phyloP scores from a whole-genome alignment of 1,140 invertebrate species.

The Caenorhabditis inopinata region DNA sequence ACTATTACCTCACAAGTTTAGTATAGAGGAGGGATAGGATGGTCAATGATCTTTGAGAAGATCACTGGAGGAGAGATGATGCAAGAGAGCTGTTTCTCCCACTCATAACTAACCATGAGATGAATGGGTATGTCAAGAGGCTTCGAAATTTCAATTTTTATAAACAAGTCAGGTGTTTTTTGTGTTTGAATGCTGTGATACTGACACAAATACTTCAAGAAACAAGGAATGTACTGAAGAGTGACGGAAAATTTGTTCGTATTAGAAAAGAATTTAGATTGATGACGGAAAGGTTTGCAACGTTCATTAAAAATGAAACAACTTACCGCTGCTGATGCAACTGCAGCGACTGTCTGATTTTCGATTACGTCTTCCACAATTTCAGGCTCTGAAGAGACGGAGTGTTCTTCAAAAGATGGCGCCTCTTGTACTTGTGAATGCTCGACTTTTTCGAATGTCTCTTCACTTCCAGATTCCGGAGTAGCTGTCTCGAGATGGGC shows the following conservation, averaged over 20 bases:
- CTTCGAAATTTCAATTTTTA: not conserved
- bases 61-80: not conserved
- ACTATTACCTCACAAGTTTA: too few relatives aligned
- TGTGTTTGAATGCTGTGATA: not conserved
- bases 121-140: not conserved
- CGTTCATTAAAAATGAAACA: not conserved
- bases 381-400: conserved; percentile 16
- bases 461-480: conserved; percentile 19
- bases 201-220: not conserved
- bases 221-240: not conserved
- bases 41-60: too few relatives aligned
- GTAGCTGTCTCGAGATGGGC: not conserved
- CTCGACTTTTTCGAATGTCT: conserved; percentile 27
- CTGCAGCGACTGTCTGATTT: conserved; percentile 11
- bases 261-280: too few relatives aligned
- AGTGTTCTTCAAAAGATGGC: not conserved
- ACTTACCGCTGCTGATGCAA: conserved; percentile 19
- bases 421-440: conserved; percentile 30
- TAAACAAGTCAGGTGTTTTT: conserved; percentile 22
- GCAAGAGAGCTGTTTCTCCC: conserved; percentile 27
- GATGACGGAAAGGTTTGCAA: not conserved
- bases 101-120: conserved; percentile 28
- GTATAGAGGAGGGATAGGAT: too few relatives aligned
- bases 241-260: too few relatives aligned
- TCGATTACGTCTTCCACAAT: conserved; percentile 27